Conservation (phyloP, 2,888 invertebrate species). For the Caradrina clavipalpis region DNA sequence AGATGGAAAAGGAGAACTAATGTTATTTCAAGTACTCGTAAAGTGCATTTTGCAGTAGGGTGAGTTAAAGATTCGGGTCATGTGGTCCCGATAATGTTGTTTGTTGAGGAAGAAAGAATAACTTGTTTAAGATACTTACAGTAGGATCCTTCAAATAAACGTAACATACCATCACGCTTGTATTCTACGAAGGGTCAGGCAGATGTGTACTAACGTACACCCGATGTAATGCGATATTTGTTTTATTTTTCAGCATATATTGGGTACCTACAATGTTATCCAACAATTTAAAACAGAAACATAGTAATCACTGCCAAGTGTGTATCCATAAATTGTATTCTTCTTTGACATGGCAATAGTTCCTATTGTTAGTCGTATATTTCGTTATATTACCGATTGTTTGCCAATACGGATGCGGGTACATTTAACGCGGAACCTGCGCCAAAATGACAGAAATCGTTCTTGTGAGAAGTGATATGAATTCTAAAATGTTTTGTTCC, state of each 20-base stretch:
- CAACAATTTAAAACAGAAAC: not conserved
- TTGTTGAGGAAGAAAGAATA: not conserved
- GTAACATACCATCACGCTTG: too few relatives aligned
- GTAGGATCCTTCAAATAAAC: too few relatives aligned
- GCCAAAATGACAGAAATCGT: not conserved
- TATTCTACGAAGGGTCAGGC: too few relatives aligned
- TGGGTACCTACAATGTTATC: too few relatives aligned
- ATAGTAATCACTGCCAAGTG: not conserved
- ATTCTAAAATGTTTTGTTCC: not conserved
- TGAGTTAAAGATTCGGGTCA: not conserved
- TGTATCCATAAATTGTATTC: not conserved
- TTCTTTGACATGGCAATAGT: not conserved
- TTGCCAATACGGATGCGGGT: conserved; percentile 10
- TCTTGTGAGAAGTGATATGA: too few relatives aligned
- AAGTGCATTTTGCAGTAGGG: not conserved
- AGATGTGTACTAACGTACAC: too few relatives aligned
- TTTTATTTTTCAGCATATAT: not conserved
- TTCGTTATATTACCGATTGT: conserved; percentile 15
- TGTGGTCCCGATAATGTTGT: not conserved
- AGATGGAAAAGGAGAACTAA: not conserved
- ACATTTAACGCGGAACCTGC: not conserved
- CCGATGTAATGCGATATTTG: too few relatives aligned
- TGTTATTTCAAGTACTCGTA: conserved; percentile 12
- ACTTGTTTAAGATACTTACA: not conserved
- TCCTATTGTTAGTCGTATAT: not conserved